phyloP scores from a whole-genome alignment of 2,113 vertebrate species.

The Pagrus major region DNA sequence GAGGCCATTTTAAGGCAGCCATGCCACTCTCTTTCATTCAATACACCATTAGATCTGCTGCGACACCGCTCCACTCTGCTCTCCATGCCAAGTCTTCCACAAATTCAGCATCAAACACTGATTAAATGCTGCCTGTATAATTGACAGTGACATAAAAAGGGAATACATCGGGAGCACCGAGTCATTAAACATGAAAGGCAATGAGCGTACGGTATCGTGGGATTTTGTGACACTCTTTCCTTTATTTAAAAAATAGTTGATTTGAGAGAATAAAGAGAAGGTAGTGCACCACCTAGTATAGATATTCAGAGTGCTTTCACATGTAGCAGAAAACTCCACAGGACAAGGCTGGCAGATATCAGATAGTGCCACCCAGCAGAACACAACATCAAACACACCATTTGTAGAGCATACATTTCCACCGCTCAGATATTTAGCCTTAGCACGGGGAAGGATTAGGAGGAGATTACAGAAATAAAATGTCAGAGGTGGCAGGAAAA shows the following conservation, averaged over 20 bases:
- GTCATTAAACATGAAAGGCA: conserved; percentile 75
- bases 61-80: conserved; percentile 34
- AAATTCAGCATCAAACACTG: conserved; percentile 33
- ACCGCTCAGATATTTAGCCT: conserved; percentile 72
- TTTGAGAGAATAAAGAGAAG: conserved; percentile 81
- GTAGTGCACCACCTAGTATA: conserved; percentile 80
- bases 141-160: conserved; percentile 45
- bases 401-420: conserved; percentile 72
- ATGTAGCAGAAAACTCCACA: conserved; percentile 83
- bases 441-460: conserved; percentile 63
- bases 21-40: conserved; percentile 20
- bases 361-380: conserved; percentile 70
- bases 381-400: conserved; percentile 81
- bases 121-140: conserved; percentile 53
- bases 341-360: conserved; percentile 75
- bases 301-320: conserved; percentile 83
- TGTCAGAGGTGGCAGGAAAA: conserved; percentile 48
- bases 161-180: conserved; percentile 54
- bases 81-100: conserved; percentile 16
- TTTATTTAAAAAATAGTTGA: conserved; percentile 86
- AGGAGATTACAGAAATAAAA: conserved; percentile 76
- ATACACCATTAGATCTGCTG: conserved; percentile 23
- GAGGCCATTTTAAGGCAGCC: conserved; percentile 33
- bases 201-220: conserved; percentile 48
- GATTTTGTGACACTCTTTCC: conserved; percentile 80